Conservation (phyloP, 2,888 invertebrate genomes). For the Drosophila sordidapex region DNA sequence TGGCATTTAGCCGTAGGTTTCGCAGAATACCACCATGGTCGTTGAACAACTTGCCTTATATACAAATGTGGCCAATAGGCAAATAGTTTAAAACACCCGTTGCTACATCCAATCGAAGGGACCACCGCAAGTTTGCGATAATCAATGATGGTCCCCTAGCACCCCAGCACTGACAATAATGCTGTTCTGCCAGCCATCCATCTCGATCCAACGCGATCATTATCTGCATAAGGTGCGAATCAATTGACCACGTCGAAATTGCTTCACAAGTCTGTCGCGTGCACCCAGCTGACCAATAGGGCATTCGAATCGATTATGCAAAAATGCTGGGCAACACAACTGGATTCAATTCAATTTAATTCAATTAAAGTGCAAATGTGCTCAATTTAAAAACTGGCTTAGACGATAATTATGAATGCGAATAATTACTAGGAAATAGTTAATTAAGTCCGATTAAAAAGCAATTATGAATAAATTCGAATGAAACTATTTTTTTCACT, state of each 20-base stretch:
- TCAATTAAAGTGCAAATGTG: not conserved
- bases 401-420: not conserved
- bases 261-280: constrained; percentile 22
- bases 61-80: constrained; percentile 52
- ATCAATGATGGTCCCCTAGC: not conserved
- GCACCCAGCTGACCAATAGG: constrained; percentile 14
- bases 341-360: not conserved
- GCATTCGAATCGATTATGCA: constrained; percentile 4
- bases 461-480: not conserved
- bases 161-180: constrained; percentile 3
- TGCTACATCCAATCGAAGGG: constrained; percentile 22
- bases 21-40: constrained; percentile 66
- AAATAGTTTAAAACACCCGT: constrained; percentile 66
- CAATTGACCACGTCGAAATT: constrained; percentile 52
- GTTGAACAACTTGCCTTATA: constrained; percentile 29
- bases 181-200: not conserved
- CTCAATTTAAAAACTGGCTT: not conserved
- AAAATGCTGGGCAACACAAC: not conserved
- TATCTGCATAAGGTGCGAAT: constrained; percentile 74
- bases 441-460: not conserved
- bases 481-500: not conserved
- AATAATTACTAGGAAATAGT: not conserved
- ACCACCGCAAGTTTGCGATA: constrained; percentile 25
- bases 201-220: constrained; percentile 4
- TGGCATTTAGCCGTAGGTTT: constrained; percentile 29